Base-by-base conservation (phyloP, 2,797 vertebrate genomes). In the Fistularia tabacaria region DNA sequence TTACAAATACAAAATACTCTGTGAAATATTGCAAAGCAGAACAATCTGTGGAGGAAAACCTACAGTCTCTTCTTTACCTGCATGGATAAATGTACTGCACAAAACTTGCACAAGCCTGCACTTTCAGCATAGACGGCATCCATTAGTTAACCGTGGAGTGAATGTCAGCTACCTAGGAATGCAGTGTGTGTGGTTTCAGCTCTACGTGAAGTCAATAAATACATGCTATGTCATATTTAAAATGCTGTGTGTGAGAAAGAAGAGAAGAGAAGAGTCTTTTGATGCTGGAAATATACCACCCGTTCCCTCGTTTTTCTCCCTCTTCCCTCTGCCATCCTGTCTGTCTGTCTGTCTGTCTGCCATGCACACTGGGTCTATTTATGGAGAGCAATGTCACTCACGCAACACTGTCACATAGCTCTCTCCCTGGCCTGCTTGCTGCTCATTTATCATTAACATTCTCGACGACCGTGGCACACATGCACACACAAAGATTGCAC, bases 361-460 rank as follows among this genome's bases (percentile, higher is more conserved):
- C 68, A 68, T 66, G 81, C 81, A 73, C 82, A 69, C 71, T 59
- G 60, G 51, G 59, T 82, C 86, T 90, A 90, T 91, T 90, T 91
- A 85, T 89, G 86, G 89, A 86, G 85, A 78, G 83, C 83, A 83
- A 88, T 89, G 88, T 91, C 89, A 89, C 86, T 89, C 89, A 90
- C 68, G 80, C 87, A 87, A 81, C 74, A 79, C 84, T 86, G 86
- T 82, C 83, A 87, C 83, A 88, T 86, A 81, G 77, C 79, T 87
- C 81, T 83, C 84, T 84, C 74, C 74, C 77, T 62, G 70, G 71
- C 79, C 82, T 84, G 85, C 81, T 83, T 77, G 54, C 74, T 69
- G 81, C 88, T 88, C 86, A 86, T 88, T 81, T 82, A 89, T 86
- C 89, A 89, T 89, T 90, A 88, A 87, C 86, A 85, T 87, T 81